A percentile compares a stretch with the other conserved stretches of the same genome.
Conservation (phyloP, 2,113 vertebrate species). For the Jacana jacana region DNA sequence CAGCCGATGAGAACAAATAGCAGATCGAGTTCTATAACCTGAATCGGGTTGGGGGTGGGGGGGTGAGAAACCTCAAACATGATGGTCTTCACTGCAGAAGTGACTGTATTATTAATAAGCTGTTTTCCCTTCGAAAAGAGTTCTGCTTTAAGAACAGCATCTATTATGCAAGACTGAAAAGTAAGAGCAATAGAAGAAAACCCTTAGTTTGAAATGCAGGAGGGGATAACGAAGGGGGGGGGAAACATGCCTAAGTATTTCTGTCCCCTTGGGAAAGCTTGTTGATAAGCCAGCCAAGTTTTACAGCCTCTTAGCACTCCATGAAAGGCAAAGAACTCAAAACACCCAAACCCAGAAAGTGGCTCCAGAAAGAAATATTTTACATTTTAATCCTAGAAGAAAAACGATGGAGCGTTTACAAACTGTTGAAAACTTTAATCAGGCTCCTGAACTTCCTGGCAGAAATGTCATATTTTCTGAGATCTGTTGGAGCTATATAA, state of each 20-base stretch:
- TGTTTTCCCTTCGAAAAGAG: not conserved
- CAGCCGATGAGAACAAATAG: not conserved
- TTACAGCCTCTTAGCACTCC: not conserved
- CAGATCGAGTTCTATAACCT: not conserved
- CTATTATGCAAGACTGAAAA: not conserved
- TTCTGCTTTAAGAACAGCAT: not conserved
- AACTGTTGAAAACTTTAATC: not conserved
- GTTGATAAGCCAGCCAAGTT: not conserved
- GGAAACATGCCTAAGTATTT: not conserved
- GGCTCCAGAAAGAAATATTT: not conserved
- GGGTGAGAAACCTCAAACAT: not conserved
- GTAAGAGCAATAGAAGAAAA: conserved; percentile 3
- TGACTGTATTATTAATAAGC: not conserved
- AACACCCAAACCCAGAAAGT: not conserved
- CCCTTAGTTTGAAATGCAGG: not conserved
- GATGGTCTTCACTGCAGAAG: not conserved
- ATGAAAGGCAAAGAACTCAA: not conserved
- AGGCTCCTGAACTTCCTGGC: not conserved
- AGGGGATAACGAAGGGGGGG: not conserved
- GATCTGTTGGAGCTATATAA: not conserved
- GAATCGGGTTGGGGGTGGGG: not conserved
- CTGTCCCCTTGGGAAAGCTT: not conserved
- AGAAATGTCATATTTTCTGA: not conserved
- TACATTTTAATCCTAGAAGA: not conserved
- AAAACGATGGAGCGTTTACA: not conserved